Evolutionary conservation across 1,140 invertebrate genomes (phyloP).

Genomic region (Oscheius sp.): DNA sequence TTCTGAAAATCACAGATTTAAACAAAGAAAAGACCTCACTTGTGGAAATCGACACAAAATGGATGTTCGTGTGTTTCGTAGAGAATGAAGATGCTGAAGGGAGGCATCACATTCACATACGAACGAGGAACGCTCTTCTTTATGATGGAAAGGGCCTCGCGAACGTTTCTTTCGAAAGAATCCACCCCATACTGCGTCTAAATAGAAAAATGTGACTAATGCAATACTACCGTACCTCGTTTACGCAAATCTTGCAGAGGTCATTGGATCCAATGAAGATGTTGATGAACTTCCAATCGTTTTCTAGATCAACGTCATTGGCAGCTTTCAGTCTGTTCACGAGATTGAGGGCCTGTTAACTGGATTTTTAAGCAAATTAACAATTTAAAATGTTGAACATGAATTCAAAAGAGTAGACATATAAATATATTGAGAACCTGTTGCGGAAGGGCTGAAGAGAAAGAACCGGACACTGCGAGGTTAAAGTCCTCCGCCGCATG

Average conservation of each 20-base stretch:
- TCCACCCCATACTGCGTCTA: conserved; percentile 3
- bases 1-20: conserved; percentile 1
- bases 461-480: conserved; percentile 7
- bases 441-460: background rate
- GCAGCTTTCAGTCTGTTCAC: background rate
- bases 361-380: too few relatives aligned
- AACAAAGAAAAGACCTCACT: background rate
- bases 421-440: too few relatives aligned
- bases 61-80: conserved; percentile 11
- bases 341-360: too few relatives aligned
- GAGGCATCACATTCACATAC: conserved; percentile 22
- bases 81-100: conserved; percentile 13
- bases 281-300: conserved; percentile 18
- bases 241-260: conserved; percentile 6
- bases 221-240: background rate
- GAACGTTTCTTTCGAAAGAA: background rate
- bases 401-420: too few relatives aligned
- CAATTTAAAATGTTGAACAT: background rate
- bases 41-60: conserved; percentile 13
- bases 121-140: background rate
- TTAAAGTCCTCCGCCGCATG: conserved; percentile 5
- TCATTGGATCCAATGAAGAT: conserved; percentile 25
- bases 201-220: background rate
- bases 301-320: background rate
- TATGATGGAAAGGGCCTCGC: background rate